phyloP scores from a whole-genome alignment of 2,888 invertebrate species.

The Itoplectis maculator region DNA sequence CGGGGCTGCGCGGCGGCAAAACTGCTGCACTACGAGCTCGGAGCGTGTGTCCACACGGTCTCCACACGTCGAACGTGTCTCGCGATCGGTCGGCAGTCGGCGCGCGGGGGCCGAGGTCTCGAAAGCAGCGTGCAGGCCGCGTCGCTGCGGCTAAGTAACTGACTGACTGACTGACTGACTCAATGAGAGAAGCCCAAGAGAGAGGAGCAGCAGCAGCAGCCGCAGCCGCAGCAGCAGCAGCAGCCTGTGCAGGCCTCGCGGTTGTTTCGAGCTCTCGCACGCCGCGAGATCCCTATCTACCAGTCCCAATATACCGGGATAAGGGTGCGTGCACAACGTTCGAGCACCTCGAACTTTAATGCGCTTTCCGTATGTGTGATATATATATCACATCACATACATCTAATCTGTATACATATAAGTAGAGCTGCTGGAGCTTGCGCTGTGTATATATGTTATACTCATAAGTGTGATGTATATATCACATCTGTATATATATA shows the following conservation, averaged over 20 bases:
- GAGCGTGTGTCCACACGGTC: too few species aligned
- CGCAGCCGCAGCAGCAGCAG: too few species aligned
- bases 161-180: conserved; percentile 82
- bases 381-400: too few species aligned
- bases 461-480: too few species aligned
- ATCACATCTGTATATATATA: too few species aligned
- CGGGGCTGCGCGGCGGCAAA: conserved; percentile 13
- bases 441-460: too few species aligned
- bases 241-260: conserved; percentile 66
- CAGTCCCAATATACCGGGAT: conserved; percentile 75
- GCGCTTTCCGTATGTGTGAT: neutral
- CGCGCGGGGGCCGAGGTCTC: conserved; percentile 20
- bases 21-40: too few species aligned
- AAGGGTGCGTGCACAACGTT: conserved; percentile 79
- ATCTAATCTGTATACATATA: too few species aligned
- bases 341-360: neutral
- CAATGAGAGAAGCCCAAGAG: conserved; percentile 78
- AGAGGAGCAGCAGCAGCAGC: too few species aligned
- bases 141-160: conserved; percentile 81
- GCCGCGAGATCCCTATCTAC: conserved; percentile 80
- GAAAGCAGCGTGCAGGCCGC: conserved; percentile 73
- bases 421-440: too few species aligned
- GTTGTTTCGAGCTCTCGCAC: conserved; percentile 74
- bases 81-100: too few species aligned
- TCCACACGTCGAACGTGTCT: too few species aligned